Base-by-base conservation (phyloP, 2,888 invertebrate species). In the Hydrotaea cyrtoneurina region DNA sequence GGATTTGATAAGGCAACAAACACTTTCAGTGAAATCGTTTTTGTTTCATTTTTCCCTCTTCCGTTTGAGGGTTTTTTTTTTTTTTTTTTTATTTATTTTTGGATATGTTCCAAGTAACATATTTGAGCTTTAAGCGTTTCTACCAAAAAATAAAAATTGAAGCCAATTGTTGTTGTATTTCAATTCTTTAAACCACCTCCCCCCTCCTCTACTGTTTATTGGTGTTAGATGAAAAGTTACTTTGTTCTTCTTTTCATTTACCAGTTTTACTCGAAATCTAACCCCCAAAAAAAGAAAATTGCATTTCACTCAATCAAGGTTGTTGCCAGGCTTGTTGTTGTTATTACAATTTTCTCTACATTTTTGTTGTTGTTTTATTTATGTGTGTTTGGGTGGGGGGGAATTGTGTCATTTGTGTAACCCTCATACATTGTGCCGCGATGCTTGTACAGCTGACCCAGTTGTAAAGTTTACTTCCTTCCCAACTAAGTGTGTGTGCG, bases 381-480 rank as follows among this genome's bases (percentile, higher is more conserved):
- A 46, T 81, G 15, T 31, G 31, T 31, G 31, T 31, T n/a, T n/a
- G n/a, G n/a, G n/a, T n/a, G n/a, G 31, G 7, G 31, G 72, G 17
- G 77, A 82, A 82, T 82, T 82, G 78, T 85, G 76, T 76, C 84
- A 85, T 53, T 74, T 64, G 19, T 74, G 15, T 79, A 78, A 50
- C 15, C 50, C 50, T n/a, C 15, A 39, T 39, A 4, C n/a, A 50
- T 72, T 69, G 26, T 57, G 26, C 13, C 69, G 13, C 13, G 43
- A 8, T 78, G 39, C n/a, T 0, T 69, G 43, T 71, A 50, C 66
- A 66, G 75, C 73, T 81, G 85, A 85, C 85, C 85, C 76, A 82
- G 81, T 82, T 85, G 62, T 21, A 76, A 73, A 55, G 73, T 50
- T 79, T 79, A 82, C 85, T 85, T 85, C 81, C 85, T 85, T 85